These are phyloP conservation scores for Trileptium ribeirensis DNA, from an alignment of 2,888 invertebrate genomes.

Conservation along the genomic window DNA sequence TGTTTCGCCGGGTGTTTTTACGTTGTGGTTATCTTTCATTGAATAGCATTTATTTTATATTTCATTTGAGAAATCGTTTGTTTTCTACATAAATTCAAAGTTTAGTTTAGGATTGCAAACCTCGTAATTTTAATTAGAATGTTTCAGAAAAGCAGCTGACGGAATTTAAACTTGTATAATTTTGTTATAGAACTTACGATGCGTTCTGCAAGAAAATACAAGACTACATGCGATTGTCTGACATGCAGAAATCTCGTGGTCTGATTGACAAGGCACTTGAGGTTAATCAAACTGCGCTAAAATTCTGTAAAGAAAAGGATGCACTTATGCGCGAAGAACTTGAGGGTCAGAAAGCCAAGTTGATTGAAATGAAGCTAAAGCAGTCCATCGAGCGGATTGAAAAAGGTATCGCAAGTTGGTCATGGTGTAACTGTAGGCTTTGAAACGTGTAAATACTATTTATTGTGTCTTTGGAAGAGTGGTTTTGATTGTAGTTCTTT, in stretches of 20 bases:
- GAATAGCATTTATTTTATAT: too few relatives aligned
- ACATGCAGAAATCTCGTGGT: slow-evolving; percentile 45
- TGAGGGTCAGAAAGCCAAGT: slow-evolving; percentile 43
- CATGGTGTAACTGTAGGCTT: too few relatives aligned
- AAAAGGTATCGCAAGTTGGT: too few relatives aligned
- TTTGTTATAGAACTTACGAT: slow-evolving; percentile 40
- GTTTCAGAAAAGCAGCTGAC: not conserved
- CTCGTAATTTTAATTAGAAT: not conserved
- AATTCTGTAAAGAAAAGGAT: slow-evolving; percentile 50
- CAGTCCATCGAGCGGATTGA: slow-evolving; percentile 50
- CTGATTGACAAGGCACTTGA: slow-evolving; percentile 47
- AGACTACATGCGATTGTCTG: slow-evolving; percentile 47
- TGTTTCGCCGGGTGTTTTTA: too few relatives aligned
- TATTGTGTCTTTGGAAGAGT: too few relatives aligned
- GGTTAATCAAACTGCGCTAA: slow-evolving; percentile 44
- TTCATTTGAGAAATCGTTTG: slow-evolving; percentile 11
- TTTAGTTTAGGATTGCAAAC: too few relatives aligned
- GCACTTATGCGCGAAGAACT: slow-evolving; percentile 38
- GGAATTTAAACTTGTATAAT: not conserved
- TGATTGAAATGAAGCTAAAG: slow-evolving; percentile 47
- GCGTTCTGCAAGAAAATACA: slow-evolving; percentile 47
- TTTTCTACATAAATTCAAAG: too few relatives aligned
- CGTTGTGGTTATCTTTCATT: too few relatives aligned
- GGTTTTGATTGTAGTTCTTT: too few relatives aligned
- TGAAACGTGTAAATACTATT: too few relatives aligned